Percentiles rank a stretch among this genome's conserved stretches.
Evolutionary conservation across 2,888 invertebrate genomes (phyloP).

Genomic region (Amaurobius ferox): DNA sequence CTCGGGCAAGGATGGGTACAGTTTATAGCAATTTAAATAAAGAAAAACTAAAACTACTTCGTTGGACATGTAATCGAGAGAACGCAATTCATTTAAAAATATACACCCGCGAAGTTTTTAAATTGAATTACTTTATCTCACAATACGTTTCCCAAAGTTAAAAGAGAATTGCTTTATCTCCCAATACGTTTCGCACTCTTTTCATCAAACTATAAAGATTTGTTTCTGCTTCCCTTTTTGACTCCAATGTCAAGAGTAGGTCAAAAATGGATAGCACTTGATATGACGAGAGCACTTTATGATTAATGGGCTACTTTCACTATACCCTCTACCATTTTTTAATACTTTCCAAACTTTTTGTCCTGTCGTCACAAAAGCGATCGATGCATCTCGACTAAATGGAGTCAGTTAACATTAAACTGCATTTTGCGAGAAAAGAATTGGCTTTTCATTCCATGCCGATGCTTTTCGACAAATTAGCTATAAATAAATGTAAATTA

Average conservation of each 20-base stretch:
- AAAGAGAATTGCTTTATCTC: too few species aligned
- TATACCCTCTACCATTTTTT: constrained; percentile 15
- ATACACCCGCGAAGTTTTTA: too few species aligned
- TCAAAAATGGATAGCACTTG: constrained; percentile 63
- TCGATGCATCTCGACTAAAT: constrained; percentile 46
- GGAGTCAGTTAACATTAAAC: constrained; percentile 18
- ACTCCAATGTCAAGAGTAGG: constrained; percentile 40
- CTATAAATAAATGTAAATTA: background rate
- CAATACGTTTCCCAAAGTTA: too few species aligned
- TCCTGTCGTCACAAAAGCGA: constrained; percentile 18
- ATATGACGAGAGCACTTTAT: constrained; percentile 37
- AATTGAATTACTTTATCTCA: too few species aligned
- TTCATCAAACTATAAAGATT: constrained; percentile 22
- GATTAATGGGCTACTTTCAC: constrained; percentile 53
- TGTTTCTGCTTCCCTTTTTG: constrained; percentile 23
- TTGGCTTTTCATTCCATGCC: background rate
- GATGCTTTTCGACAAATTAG: background rate
- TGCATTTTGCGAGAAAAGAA: constrained; percentile 12
- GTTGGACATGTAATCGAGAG: too few species aligned
- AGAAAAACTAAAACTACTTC: too few species aligned
- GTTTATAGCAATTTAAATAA: too few species aligned
- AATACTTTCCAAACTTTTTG: constrained; percentile 23
- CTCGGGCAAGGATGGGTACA: too few species aligned
- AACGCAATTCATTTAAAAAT: too few species aligned
- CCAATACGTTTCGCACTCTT: constrained; percentile 2